phyloP scores from a whole-genome alignment of 1,140 invertebrate genomes.

The Hyles vespertilio region DNA sequence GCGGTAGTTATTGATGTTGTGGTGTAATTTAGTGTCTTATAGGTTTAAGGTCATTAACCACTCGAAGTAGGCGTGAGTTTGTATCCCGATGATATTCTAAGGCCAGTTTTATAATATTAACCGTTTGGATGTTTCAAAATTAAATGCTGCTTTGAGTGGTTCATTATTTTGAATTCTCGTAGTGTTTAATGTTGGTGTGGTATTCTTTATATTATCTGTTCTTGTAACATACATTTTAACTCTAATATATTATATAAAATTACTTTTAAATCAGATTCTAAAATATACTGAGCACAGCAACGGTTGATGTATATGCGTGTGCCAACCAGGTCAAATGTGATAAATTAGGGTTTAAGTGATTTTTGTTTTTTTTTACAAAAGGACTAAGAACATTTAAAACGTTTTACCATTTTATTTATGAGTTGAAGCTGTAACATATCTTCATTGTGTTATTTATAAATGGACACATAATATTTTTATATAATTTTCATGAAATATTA shows the following conservation, averaged over 20 bases:
- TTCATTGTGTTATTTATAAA: conserved; percentile 15
- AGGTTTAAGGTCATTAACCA: conserved; percentile 52
- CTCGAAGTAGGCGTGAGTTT: conserved; percentile 36
- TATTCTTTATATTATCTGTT: conserved; percentile 67
- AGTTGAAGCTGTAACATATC: conserved; percentile 25
- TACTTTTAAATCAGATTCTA: conserved; percentile 57
- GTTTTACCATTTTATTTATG: conserved; percentile 28
- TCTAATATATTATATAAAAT: conserved; percentile 45
- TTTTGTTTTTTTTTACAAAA: conserved; percentile 27
- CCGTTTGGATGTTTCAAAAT: conserved; percentile 12
- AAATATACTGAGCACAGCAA: conserved; percentile 60
- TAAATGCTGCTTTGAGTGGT: conserved; percentile 53
- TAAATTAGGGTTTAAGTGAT: conserved; percentile 64
- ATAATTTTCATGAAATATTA: conserved; percentile 16
- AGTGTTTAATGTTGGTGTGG: conserved; percentile 70
- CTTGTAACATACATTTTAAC: conserved; percentile 56
- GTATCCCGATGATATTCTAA: background rate
- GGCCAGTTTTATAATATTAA: conserved; percentile 6
- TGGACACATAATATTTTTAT: conserved; percentile 18
- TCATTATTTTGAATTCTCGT: conserved; percentile 64
- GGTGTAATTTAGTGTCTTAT: conserved; percentile 75
- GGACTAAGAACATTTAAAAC: conserved; percentile 18
- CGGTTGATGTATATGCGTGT: conserved; percentile 52
- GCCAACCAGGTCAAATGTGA: conserved; percentile 70
- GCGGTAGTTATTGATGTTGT: conserved; percentile 76